Evolutionary conservation across 2,113 vertebrate species (phyloP).

Genomic region (Plotosus lineatus): DNA sequence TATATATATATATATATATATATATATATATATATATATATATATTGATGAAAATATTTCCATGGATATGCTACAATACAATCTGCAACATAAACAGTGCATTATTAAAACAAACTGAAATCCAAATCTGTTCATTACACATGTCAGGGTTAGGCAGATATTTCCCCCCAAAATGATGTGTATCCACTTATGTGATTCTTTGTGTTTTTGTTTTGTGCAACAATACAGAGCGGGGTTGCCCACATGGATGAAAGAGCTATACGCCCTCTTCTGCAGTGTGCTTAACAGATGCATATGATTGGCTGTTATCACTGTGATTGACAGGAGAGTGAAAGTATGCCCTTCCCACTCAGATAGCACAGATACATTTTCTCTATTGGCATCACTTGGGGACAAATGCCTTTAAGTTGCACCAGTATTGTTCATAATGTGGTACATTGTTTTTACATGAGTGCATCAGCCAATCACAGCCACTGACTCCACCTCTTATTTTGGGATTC

Average conservation of each 20-base stretch:
- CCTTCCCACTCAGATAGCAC: neutral
- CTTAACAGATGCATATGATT: neutral
- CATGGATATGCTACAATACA: no score
- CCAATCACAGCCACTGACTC: neutral
- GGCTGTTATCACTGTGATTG: neutral
- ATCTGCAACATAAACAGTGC: neutral
- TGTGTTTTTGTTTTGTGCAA: neutral
- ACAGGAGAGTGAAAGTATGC: neutral
- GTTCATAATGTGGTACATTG: no score
- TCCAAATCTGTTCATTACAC: neutral
- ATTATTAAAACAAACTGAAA: neutral
- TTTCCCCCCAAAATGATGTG: no score
- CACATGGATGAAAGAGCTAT: neutral
- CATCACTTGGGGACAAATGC: no score
- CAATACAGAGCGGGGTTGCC: neutral
- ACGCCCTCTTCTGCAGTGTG: neutral
- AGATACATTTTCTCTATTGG: neutral
- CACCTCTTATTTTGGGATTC: neutral
- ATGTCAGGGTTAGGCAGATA: neutral
- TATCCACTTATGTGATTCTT: neutral
- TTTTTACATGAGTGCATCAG: neutral
- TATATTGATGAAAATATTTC: no score
- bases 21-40: no score
- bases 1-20: no score
- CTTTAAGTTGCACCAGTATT: no score